Conservation (phyloP, 1,140 invertebrate species). For the Sarcophaga peregrina region DNA sequence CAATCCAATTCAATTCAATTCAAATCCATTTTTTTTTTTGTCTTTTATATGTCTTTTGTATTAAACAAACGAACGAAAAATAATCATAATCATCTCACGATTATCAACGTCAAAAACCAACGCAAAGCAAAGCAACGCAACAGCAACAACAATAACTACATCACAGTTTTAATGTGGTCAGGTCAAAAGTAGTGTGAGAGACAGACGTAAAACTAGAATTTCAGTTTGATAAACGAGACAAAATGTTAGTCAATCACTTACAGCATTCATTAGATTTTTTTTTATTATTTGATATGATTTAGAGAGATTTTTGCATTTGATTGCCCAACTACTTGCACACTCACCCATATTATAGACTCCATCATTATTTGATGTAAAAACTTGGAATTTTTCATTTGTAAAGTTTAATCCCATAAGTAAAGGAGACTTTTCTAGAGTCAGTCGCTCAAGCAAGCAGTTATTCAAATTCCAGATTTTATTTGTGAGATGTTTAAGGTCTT, state of each 20-base stretch:
- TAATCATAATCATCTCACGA: conserved; percentile 40
- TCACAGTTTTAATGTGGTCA: neutral
- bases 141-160: conserved; percentile 3
- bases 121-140: neutral
- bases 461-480: too few relatives aligned
- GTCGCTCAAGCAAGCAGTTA: too few relatives aligned
- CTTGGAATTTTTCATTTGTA: conserved; percentile 5
- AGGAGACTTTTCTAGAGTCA: too few relatives aligned
- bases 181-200: conserved; percentile 3
- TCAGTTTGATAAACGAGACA: too few relatives aligned
- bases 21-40: too few relatives aligned
- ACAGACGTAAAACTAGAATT: neutral
- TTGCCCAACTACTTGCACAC: neutral
- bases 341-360: conserved; percentile 35
- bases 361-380: neutral
- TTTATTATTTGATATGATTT: too few relatives aligned
- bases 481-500: conserved; percentile 7
- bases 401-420: neutral
- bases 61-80: conserved; percentile 15
- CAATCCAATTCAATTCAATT: too few relatives aligned
- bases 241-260: too few relatives aligned
- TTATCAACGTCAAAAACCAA: conserved; percentile 22
- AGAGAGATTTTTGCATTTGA: too few relatives aligned
- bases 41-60: neutral
- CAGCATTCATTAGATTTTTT: too few relatives aligned